These are phyloP conservation scores for Lysiphlebus fabarum DNA, from an alignment of 1,140 invertebrate genomes.

Conservation along the genomic window DNA sequence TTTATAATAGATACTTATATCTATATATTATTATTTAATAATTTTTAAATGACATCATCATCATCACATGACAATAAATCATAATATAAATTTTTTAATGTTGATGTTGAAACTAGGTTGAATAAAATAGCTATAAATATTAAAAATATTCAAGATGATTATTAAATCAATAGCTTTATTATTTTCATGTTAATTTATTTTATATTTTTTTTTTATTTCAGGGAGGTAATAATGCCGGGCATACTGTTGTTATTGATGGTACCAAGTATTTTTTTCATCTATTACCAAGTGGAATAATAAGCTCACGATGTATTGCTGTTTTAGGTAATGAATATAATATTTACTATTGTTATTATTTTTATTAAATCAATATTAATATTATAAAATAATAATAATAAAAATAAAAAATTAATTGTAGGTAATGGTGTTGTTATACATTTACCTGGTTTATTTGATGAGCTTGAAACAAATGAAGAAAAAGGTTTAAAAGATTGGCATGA, in stretches of 20 bases:
- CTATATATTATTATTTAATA: no score
- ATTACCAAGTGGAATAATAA: conserved; percentile 95
- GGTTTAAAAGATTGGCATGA: conserved; percentile 81
- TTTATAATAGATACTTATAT: no score
- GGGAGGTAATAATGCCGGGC: conserved; percentile 99
- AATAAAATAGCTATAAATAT: no score
- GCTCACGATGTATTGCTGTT: conserved; percentile 84
- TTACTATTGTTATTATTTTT: neutral
- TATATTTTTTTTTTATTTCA: conserved; percentile 59
- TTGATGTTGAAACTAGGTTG: no score
- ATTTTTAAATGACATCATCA: no score
- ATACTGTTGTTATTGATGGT: conserved; percentile 94
- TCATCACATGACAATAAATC: no score
- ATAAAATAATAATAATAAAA: no score
- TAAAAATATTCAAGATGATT: no score
- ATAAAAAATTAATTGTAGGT: no score
- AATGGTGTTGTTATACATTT: conserved; percentile 98
- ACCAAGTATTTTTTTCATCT: conserved; percentile 96
- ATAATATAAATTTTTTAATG: no score
- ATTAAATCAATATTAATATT: no score
- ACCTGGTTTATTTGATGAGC: conserved; percentile 92
- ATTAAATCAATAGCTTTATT: no score
- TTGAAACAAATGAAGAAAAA: conserved; percentile 88
- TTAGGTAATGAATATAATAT: conserved; percentile 93
- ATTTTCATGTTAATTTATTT: neutral